Percentiles rank a stretch among this genome's conserved stretches.
Evolutionary conservation across 35 echinoderm and acorn worm species (phyloP).

Genomic region (Ptychodera flava): DNA sequence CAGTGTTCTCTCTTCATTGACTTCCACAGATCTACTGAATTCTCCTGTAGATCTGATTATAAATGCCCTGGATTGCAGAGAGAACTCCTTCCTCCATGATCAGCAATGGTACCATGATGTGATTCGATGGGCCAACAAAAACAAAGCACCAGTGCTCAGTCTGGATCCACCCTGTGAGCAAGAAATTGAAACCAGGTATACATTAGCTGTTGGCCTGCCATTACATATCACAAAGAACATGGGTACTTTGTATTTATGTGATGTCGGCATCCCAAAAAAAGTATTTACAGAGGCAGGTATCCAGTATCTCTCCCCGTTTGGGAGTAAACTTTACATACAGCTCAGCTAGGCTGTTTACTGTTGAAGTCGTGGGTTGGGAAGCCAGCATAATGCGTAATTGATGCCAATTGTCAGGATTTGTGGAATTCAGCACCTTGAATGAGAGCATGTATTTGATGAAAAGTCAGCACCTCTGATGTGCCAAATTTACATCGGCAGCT

Average conservation of each 20-base stretch:
- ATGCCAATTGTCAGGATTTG: too few relatives aligned
- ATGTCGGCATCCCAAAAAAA: conserved; percentile 59
- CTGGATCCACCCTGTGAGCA: conserved; percentile 59
- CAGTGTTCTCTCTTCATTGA: neutral
- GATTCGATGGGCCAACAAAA: conserved; percentile 30
- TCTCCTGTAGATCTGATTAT: conserved; percentile 46
- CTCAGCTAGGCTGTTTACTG: neutral
- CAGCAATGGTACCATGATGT: conserved; percentile 47
- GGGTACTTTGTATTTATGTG: conserved; percentile 56
- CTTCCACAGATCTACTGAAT: conserved; percentile 27
- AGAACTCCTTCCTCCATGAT: conserved; percentile 32
- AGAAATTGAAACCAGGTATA: conserved; percentile 22
- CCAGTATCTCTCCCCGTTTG: conserved; percentile 47
- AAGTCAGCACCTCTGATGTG: too few relatives aligned
- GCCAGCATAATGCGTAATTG: too few relatives aligned
- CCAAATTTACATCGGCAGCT: too few relatives aligned
- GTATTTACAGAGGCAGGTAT: conserved; percentile 37
- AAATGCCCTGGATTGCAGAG: conserved; percentile 42
- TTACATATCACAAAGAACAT: conserved; percentile 30
- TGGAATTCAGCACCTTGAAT: too few relatives aligned
- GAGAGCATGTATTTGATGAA: too few relatives aligned
- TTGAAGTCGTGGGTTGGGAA: too few relatives aligned
- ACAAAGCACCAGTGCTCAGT: conserved; percentile 24
- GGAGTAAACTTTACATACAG: conserved; percentile 23
- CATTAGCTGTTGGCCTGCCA: conserved; percentile 36